Evolutionary conservation across 2,797 vertebrate species (phyloP).

Genomic region (Amblyopsis hoosieri): DNA sequence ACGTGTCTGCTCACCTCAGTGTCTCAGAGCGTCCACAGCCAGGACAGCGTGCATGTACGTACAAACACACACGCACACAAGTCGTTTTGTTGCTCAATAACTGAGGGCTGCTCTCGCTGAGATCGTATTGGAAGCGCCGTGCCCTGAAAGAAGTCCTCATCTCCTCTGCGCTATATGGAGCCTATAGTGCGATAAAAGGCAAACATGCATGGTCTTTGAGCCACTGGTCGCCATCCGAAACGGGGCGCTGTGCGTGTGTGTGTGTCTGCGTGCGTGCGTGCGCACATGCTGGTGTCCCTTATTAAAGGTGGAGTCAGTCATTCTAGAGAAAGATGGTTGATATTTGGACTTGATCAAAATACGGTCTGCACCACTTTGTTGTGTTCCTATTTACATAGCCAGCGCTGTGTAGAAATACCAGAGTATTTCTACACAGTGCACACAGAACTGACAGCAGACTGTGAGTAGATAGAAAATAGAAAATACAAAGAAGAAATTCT

Average conservation of each 20-base stretch:
- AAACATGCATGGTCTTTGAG: slow-evolving; percentile 69
- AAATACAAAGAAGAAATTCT: too few species aligned
- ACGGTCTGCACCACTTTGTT: too few species aligned
- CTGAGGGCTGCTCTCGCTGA: slow-evolving; percentile 43
- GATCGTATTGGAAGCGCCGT: slow-evolving; percentile 47
- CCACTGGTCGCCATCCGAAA: slow-evolving; percentile 15
- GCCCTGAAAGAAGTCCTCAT: slow-evolving; percentile 47
- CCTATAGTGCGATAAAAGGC: slow-evolving; percentile 56
- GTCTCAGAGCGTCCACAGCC: slow-evolving; percentile 25
- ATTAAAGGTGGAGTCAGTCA: too few species aligned
- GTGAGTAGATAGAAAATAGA: too few species aligned
- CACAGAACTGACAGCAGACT: too few species aligned
- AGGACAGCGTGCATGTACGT: not conserved
- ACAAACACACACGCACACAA: slow-evolving; percentile 16
- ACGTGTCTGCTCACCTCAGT: slow-evolving; percentile 50
- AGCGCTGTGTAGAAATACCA: too few species aligned
- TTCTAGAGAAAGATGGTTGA: too few species aligned
- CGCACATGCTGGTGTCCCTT: not conserved
- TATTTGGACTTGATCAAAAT: too few species aligned
- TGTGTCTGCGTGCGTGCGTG: not conserved
- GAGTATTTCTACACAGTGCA: too few species aligned
- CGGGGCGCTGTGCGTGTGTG: not conserved
- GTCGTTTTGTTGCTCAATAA: slow-evolving; percentile 51
- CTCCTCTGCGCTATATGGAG: slow-evolving; percentile 33
- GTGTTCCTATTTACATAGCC: too few species aligned